Base-by-base conservation (phyloP, 1,140 invertebrate genomes). In the Heliconius eleuchia region DNA sequence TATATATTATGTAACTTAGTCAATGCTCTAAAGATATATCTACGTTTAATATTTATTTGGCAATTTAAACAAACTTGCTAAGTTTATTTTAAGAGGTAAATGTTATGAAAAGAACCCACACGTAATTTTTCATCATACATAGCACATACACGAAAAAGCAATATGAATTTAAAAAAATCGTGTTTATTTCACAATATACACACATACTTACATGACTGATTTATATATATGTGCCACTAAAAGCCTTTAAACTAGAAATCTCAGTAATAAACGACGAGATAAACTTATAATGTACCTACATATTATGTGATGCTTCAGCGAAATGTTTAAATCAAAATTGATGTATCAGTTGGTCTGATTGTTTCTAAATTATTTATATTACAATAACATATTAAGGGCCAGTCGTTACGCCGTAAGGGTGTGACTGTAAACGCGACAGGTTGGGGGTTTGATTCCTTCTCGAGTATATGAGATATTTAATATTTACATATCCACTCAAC, bases 121-220 rank as follows among this genome's bases (percentile, higher is more conserved):
- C 60, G 60, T 66, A 66, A 30, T 30, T 66, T 66, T 66, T 27
- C 60, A 66, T 27, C 60, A 66, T 6, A 66, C 60, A 60, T 37
- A 19, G 5, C n/a, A 57, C n/a, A 37, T 23, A 8, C 11, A 60
- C n/a, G 55, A 11, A 27, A 66, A 5, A 0, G 27, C 5, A 30
- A 66, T 60, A 30, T 30, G 16, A 30, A 30, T 30, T 30, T 30
- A 18, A 11, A 66, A 23, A 23, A 4, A 13, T 23, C 7, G 23
- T 3, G 9, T n/a, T 27, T 60, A 60, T 60, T 60, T 23, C n/a
- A n/a, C 9, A 46, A 46, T 16, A 16, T 4, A 46, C 42, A 16
- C 4, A 46, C 3, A 3, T 13, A 42, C 11, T 11, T 46, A 60
- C 19, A 60, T 23, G 9, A 2, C n/a, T 27, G 8, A 60, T 37